Evolutionary conservation across 2,888 invertebrate species (phyloP).

Genomic region (Gisinianus flammeolus): DNA sequence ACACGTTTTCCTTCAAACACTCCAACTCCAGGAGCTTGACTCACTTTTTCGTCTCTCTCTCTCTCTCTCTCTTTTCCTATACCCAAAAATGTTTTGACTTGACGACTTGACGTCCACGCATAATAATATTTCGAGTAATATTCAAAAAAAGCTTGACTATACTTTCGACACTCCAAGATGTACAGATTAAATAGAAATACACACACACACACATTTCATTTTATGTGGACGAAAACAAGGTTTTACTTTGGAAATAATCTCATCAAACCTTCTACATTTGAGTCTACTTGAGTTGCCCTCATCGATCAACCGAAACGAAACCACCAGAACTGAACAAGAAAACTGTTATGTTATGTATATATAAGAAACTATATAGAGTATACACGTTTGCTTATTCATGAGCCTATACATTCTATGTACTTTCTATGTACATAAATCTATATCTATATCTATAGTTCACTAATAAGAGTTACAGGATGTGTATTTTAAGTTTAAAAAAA

Average conservation of each 20-base stretch:
- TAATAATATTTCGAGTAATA: slow-evolving; percentile 16
- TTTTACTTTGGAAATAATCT: slow-evolving; percentile 37
- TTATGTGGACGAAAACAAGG: slow-evolving; percentile 38
- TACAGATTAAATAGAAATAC: slow-evolving; percentile 19
- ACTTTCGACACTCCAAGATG: slow-evolving; percentile 38
- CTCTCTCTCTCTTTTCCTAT: neutral
- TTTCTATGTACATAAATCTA: neutral
- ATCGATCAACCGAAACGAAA: slow-evolving; percentile 38
- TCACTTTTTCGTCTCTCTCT: neutral
- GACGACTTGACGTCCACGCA: slow-evolving; percentile 11
- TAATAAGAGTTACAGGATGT: no score
- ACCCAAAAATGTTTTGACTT: neutral
- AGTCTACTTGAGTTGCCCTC: slow-evolving; percentile 37
- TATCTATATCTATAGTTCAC: no score
- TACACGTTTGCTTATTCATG: neutral
- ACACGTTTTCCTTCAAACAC: no score
- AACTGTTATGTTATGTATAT: neutral
- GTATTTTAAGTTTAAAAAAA: no score
- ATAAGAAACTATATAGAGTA: neutral
- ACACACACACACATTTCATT: slow-evolving; percentile 24
- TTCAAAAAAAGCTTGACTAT: slow-evolving; percentile 13
- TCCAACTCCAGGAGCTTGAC: no score
- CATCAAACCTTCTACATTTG: slow-evolving; percentile 29
- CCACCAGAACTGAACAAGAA: no score
- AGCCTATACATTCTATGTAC: neutral